A percentile compares a stretch with the other conserved stretches of the same genome.
Conservation (phyloP, 1,140 invertebrate genomes). For the Saccostrea cuccullata region DNA sequence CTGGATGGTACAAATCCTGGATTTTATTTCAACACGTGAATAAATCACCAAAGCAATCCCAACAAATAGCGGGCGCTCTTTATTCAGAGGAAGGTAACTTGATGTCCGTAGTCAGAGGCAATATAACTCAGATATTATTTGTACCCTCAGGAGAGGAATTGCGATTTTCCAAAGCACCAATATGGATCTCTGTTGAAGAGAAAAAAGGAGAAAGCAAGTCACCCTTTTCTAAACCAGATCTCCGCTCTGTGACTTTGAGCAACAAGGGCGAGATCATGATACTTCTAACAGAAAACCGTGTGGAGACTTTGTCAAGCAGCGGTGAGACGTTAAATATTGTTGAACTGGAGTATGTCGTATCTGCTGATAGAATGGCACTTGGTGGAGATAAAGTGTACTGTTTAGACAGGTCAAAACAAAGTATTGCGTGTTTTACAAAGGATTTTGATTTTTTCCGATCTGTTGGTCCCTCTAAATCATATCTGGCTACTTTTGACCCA, state of each 20-base stretch:
- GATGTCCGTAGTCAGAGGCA: not conserved
- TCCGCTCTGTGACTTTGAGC: not conserved
- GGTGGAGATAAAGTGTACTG: not conserved
- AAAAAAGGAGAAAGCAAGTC: not conserved
- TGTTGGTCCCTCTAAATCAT: not conserved
- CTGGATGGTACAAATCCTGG: not conserved
- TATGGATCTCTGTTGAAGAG: not conserved
- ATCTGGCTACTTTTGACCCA: not conserved
- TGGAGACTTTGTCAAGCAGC: not conserved
- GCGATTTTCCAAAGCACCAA: not conserved
- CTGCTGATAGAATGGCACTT: not conserved
- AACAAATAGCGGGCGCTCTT: not conserved
- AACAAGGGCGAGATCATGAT: not conserved
- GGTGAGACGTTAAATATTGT: not conserved
- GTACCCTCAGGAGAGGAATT: not conserved
- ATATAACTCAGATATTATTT: not conserved
- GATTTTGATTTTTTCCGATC: not conserved
- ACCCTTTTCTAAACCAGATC: not conserved
- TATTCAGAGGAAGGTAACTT: not conserved
- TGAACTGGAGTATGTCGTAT: not conserved
- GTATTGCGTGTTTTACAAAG: not conserved
- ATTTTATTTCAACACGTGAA: not conserved
- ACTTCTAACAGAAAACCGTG: not conserved
- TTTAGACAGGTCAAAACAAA: not conserved
- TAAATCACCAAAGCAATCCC: not conserved